Evolutionary conservation across 1,140 invertebrate species (phyloP).

Genomic region (Mycetomoellerius zeteki): DNA sequence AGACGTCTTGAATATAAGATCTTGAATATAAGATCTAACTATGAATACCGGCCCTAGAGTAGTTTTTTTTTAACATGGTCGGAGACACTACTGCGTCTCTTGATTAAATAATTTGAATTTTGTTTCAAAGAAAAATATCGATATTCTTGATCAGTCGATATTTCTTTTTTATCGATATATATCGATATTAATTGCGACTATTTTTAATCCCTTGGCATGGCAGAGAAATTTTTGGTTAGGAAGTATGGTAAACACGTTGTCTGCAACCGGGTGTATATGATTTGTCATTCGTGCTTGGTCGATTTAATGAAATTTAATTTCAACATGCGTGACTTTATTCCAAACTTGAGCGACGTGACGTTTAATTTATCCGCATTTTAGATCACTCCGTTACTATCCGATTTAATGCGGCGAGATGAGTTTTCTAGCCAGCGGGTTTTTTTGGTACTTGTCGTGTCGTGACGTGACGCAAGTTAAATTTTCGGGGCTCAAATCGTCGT

Average conservation of each 20-base stretch:
- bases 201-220: neutral
- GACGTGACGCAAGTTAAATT: neutral
- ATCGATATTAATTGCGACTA: constrained; percentile 11
- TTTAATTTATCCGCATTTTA: neutral
- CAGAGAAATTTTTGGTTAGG: constrained; percentile 5
- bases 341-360: neutral
- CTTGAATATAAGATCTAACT: too few species aligned
- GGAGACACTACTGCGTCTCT: too few species aligned
- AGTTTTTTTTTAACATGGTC: too few species aligned
- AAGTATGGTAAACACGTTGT: neutral
- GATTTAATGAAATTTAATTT: constrained; percentile 1
- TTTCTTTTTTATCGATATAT: neutral
- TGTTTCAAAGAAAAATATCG: neutral
- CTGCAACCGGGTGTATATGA: neutral
- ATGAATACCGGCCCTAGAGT: too few species aligned
- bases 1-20: too few species aligned
- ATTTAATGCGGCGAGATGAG: neutral
- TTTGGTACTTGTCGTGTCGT: neutral
- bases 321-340: neutral
- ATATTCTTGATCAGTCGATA: neutral
- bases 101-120: too few species aligned
- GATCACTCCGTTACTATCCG: neutral
- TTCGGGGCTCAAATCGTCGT: neutral
- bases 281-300: neutral
- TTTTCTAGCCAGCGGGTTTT: neutral